These are phyloP conservation scores for Tenebrosternarchus preto DNA, from an alignment of 2,113 vertebrate genomes.

Conservation along the genomic window DNA sequence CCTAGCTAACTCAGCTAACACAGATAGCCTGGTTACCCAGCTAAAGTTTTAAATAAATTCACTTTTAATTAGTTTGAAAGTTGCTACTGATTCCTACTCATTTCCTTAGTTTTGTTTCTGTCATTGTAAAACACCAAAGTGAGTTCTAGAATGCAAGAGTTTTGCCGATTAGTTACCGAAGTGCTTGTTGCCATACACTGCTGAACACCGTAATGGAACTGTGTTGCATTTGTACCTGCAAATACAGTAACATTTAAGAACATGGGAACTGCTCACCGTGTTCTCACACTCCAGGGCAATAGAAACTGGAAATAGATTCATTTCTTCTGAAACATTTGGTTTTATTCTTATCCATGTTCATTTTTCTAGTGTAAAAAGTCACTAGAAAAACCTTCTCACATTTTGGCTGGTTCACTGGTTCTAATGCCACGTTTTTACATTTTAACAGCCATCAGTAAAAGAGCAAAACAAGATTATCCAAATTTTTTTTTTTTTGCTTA, in stretches of 20 bases:
- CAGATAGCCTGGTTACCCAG: no score
- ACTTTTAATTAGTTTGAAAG: not conserved
- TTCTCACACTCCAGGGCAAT: no score
- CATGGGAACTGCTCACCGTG: slow-evolving; percentile 8
- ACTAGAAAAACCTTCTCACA: not conserved
- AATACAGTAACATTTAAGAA: slow-evolving; percentile 16
- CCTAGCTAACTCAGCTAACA: no score
- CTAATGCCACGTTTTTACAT: not conserved
- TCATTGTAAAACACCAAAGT: not conserved
- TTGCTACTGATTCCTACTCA: not conserved
- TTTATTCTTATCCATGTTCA: not conserved
- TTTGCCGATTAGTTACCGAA: slow-evolving; percentile 28
- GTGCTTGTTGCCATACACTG: slow-evolving; percentile 14
- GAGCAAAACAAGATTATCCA: not conserved
- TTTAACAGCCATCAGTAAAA: not conserved
- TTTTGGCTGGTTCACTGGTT: not conserved
- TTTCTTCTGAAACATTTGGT: not conserved
- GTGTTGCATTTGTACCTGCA: slow-evolving; percentile 12
- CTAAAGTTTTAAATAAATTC: no score
- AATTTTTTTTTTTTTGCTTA: not conserved
- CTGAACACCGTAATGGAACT: slow-evolving; percentile 35
- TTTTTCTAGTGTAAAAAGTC: not conserved
- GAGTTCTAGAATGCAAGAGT: slow-evolving; percentile 25
- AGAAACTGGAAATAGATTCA: no score
- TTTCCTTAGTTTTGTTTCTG: slow-evolving; percentile 19